phyloP scores from a whole-genome alignment of 2,888 invertebrate genomes.

The Microctonus brassicae region DNA sequence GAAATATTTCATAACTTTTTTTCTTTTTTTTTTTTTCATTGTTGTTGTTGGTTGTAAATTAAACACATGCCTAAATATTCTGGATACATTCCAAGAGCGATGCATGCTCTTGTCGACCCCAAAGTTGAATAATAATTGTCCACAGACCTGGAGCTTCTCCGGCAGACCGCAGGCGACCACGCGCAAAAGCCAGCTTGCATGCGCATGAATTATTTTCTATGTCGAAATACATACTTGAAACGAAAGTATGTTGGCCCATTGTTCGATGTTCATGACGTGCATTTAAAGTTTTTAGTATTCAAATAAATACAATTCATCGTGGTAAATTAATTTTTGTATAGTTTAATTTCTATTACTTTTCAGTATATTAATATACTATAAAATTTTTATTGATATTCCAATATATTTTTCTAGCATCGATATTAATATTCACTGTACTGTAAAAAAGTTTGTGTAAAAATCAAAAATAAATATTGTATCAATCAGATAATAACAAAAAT shows the following conservation, averaged over 20 bases:
- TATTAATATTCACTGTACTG: too few relatives aligned
- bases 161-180: conserved; percentile 17
- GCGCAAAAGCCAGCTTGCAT: conserved; percentile 15
- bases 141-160: not conserved
- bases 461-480: too few relatives aligned
- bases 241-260: conserved; percentile 13
- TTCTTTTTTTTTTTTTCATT: not conserved
- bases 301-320: not conserved
- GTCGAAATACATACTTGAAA: conserved; percentile 14
- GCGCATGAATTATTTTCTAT: conserved; percentile 27
- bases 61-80: conserved; percentile 6
- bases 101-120: conserved; percentile 10
- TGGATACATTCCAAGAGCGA: conserved; percentile 32
- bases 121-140: conserved; percentile 37
- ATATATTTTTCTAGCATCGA: not conserved
- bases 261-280: conserved; percentile 21
- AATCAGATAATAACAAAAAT: too few relatives aligned
- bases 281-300: conserved; percentile 11
- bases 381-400: not conserved
- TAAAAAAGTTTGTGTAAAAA: too few relatives aligned
- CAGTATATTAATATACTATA: not conserved
- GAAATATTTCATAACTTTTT: not conserved
- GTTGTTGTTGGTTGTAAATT: not conserved
- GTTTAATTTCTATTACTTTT: not conserved
- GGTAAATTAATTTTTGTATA: not conserved